These are phyloP conservation scores for Hydrophis major DNA, from an alignment of 2,797 vertebrate species.

Conservation along the genomic window DNA sequence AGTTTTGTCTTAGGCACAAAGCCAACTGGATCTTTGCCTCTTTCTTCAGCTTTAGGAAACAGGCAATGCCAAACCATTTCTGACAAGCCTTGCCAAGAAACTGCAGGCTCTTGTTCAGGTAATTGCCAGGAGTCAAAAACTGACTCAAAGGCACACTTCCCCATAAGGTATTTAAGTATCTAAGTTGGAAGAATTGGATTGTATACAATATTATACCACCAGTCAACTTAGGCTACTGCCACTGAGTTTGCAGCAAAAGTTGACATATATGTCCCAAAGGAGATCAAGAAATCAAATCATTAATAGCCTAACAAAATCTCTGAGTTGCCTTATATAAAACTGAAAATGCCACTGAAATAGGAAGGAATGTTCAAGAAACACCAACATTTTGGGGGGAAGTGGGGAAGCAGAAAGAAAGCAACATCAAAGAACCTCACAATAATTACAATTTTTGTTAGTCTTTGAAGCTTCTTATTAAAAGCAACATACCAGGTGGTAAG, in stretches of 20 bases:
- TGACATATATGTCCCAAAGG: slow-evolving; percentile 34
- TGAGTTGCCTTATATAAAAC: background rate
- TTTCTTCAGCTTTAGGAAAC: background rate
- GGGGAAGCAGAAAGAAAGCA: background rate
- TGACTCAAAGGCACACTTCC: background rate
- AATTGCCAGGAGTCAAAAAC: background rate
- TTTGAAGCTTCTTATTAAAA: background rate
- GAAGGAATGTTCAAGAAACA: background rate
- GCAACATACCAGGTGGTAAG: background rate
- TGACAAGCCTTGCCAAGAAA: background rate
- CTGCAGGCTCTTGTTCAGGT: background rate
- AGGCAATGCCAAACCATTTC: background rate
- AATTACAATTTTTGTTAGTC: background rate
- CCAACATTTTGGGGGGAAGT: fast-evolving
- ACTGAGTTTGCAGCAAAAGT: background rate
- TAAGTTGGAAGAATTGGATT: background rate
- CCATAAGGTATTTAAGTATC: background rate
- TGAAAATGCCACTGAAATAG: background rate
- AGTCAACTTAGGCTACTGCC: background rate
- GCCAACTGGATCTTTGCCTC: background rate
- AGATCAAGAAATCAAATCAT: slow-evolving; percentile 31
- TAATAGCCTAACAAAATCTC: background rate
- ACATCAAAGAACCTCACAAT: background rate
- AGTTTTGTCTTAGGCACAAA: background rate
- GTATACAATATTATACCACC: background rate